phyloP scores from a whole-genome alignment of 2,797 vertebrate genomes.

The Antennarius maculatus region DNA sequence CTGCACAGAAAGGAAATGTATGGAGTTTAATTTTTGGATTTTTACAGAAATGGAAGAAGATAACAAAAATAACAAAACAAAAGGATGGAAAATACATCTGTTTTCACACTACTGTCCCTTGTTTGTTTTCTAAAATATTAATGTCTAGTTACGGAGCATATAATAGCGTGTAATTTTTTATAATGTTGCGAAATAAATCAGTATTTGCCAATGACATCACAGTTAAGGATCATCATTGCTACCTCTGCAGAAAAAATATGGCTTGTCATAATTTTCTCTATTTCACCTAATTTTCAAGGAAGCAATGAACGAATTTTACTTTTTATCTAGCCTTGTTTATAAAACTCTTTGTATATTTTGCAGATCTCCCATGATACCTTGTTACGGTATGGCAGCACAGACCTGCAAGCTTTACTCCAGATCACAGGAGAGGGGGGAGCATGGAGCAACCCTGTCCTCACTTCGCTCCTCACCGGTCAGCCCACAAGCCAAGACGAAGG shows the following conservation, averaged over 20 bases:
- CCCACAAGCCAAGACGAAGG: constrained; percentile 89
- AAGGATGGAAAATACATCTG: too few relatives aligned
- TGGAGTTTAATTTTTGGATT: too few relatives aligned
- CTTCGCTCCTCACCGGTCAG: constrained; percentile 90
- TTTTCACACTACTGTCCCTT: too few relatives aligned
- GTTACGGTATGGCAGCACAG: constrained; percentile 93
- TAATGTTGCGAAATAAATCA: too few relatives aligned
- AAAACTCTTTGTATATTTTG: constrained; percentile 24
- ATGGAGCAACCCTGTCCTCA: constrained; percentile 94
- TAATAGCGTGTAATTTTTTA: too few relatives aligned
- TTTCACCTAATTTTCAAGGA: not conserved
- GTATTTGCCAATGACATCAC: not conserved
- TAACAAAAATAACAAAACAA: too few relatives aligned
- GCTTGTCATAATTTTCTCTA: not conserved
- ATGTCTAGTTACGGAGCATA: too few relatives aligned
- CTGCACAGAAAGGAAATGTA: too few relatives aligned
- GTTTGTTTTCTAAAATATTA: too few relatives aligned
- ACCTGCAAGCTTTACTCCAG: constrained; percentile 92
- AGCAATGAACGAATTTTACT: not conserved
- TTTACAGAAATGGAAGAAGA: too few relatives aligned
- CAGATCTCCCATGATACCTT: constrained; percentile 93
- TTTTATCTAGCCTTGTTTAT: not conserved
- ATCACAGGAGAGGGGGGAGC: constrained; percentile 92
- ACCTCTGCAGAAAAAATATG: not conserved
- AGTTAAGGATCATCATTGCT: not conserved